phyloP scores from a whole-genome alignment of 2,113 vertebrate species.

The Sialia sialis region DNA sequence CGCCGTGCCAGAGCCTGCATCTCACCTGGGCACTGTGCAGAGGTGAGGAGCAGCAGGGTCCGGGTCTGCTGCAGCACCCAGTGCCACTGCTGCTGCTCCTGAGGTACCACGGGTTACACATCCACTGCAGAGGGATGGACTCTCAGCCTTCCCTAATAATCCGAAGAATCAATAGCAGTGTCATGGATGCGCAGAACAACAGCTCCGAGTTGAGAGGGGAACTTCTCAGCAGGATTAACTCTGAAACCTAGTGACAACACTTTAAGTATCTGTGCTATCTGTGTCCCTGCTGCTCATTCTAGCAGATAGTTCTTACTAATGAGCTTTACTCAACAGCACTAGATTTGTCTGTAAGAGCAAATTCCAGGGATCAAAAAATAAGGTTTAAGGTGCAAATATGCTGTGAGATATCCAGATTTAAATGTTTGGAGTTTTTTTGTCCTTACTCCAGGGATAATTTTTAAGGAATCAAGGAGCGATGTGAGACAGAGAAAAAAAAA shows the following conservation, averaged over 20 bases:
- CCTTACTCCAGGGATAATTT: neutral
- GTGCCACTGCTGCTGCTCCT: neutral
- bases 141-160: neutral
- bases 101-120: fast-evolving
- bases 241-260: slow-evolving; percentile 10
- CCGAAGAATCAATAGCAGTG: neutral
- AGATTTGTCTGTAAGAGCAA: neutral
- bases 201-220: neutral
- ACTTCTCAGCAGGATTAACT: slow-evolving; percentile 21
- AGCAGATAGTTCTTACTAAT: slow-evolving; percentile 8
- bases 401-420: neutral
- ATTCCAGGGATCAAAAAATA: neutral
- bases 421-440: neutral
- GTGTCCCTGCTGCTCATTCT: neutral
- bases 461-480: neutral
- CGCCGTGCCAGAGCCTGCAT: neutral
- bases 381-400: slow-evolving; percentile 25
- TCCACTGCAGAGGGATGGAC: neutral
- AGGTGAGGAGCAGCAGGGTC: neutral
- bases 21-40: neutral
- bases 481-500: neutral
- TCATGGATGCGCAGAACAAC: neutral
- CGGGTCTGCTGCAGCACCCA: neutral
- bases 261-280: neutral
- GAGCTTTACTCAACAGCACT: neutral